A percentile compares a stretch with the other conserved stretches of the same genome.
Conservation (phyloP, 2,113 vertebrate species). For the Dipodomys ordii region DNA sequence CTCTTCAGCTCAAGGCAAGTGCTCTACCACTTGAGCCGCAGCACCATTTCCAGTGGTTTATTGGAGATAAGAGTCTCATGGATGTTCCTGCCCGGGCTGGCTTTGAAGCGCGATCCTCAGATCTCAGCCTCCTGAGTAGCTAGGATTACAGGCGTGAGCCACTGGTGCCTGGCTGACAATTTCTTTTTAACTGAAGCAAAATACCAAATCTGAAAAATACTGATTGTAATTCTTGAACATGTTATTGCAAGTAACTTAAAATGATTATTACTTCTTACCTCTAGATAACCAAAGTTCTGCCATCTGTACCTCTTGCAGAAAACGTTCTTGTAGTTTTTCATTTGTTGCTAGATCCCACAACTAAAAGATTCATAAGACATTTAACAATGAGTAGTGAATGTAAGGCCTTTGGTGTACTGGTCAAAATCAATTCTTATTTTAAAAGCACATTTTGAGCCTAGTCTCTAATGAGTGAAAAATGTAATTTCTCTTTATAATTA, state of each 20-base stretch:
- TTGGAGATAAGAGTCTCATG: too few relatives aligned
- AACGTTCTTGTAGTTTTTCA: slow-evolving; percentile 73
- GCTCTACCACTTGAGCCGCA: too few relatives aligned
- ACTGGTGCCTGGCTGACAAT: background rate
- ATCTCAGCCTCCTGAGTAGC: too few relatives aligned
- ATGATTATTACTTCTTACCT: slow-evolving; percentile 69
- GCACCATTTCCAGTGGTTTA: too few relatives aligned
- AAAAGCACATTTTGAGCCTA: background rate
- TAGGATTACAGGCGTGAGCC: too few relatives aligned
- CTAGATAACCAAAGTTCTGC: slow-evolving; percentile 71
- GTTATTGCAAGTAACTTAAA: background rate
- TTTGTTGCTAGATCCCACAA: slow-evolving; percentile 55
- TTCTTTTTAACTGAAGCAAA: slow-evolving; percentile 17
- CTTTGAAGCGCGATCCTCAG: too few relatives aligned
- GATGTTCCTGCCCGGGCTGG: too few relatives aligned
- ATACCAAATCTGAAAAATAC: background rate
- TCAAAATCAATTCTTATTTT: slow-evolving; percentile 46
- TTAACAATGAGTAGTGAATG: slow-evolving; percentile 52
- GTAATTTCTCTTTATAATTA: slow-evolving; percentile 23
- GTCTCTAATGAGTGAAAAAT: slow-evolving; percentile 7
- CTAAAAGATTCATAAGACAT: slow-evolving; percentile 67
- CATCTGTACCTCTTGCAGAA: slow-evolving; percentile 74
- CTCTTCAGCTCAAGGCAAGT: too few relatives aligned
- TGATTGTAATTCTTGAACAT: slow-evolving; percentile 35
- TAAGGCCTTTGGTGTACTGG: background rate